Evolutionary conservation across 2,113 vertebrate genomes (phyloP), one percentile per base, ranked within the genome.

Genomic region (Sinocyclocheilus anshuiensis): DNA sequence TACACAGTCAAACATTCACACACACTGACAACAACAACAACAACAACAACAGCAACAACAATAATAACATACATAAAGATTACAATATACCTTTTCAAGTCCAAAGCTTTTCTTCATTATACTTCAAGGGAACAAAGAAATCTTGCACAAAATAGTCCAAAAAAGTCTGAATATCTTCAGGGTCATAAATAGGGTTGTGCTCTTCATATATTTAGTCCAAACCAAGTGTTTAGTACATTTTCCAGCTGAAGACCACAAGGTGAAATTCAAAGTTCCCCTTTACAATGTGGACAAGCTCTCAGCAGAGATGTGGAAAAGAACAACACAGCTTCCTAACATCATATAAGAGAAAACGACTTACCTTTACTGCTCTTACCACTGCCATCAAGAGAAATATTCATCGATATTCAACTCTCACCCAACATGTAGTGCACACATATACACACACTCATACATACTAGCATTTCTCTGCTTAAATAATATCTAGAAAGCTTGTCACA

Each of bases 11-110:
- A 63, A 89, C 86, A 87, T 86, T 79, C 88, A 89, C 88, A 67
- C 86, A 57, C 83, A 87, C 71, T 33, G 77, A 88, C 81, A 69
- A 89, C 77, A 83, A 85, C 88, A 83, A 88, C 81, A 69, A 89
- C 77, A 83, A 85, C 88, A 83, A 84, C 85, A 81, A 81, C 36
- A 74, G 59, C 88, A 81, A 75, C 13, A 80, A 89, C 86, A 80
- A 87, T 13, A 83, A 74, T 42, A 83, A 83, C 69, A 36, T 83
- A 83, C 80, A 69, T 65, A 87, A 80, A 81, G 84, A 67, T 84
- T 84, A 87, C 86, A 69, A 83, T 74, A 87, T 83, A 81, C 77
- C 71, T 82, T 29, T 76, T 63, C 29, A 81, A 63, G 85, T 86
- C 69, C 85, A 75, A 72, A 24, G 85, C 55, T 65, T 53, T 72